Percentiles rank a stretch among this genome's conserved stretches.
phyloP scores from a whole-genome alignment of 2,888 invertebrate species.

The Sycophila texana region DNA sequence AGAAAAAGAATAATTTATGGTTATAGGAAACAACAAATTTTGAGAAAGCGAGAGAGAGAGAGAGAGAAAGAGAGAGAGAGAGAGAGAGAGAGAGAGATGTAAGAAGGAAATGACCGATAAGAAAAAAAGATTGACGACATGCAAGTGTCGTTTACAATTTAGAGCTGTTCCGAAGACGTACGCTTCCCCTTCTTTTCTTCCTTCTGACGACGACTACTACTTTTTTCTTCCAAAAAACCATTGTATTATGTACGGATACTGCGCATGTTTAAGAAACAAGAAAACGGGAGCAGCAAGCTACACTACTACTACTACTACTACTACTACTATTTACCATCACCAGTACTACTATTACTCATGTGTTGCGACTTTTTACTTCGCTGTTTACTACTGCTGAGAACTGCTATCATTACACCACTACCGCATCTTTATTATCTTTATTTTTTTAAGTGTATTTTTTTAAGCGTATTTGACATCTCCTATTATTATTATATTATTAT shows the following conservation, averaged over 20 bases:
- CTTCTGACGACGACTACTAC: slow-evolving; percentile 27
- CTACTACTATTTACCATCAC: slow-evolving; percentile 16
- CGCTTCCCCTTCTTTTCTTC: slow-evolving; percentile 52
- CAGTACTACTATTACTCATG: slow-evolving; percentile 12
- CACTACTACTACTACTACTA: slow-evolving; percentile 18
- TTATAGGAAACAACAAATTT: slow-evolving; percentile 18
- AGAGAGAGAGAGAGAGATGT: slow-evolving; percentile 18
- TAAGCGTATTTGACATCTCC: slow-evolving; percentile 48
- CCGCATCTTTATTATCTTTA: slow-evolving; percentile 42
- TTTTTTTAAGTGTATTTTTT: slow-evolving; percentile 51
- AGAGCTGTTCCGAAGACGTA: slow-evolving; percentile 70
- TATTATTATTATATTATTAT: slow-evolving; percentile 51
- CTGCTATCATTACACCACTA: slow-evolving; percentile 33
- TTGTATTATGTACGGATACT: slow-evolving; percentile 3
- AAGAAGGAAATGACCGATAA: neutral
- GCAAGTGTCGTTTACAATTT: slow-evolving; percentile 64
- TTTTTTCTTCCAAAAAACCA: slow-evolving; percentile 46
- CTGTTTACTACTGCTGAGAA: slow-evolving; percentile 26
- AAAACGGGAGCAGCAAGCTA: neutral
- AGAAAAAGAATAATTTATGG: neutral
- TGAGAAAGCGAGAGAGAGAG: slow-evolving; percentile 24
- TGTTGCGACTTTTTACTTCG: slow-evolving; percentile 44
- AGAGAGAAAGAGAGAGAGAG: slow-evolving; percentile 22
- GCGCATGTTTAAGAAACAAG: neutral
- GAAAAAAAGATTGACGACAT: slow-evolving; percentile 55